These are phyloP conservation scores for Strix uralensis DNA, from an alignment of 2,113 vertebrate genomes.

Conservation along the genomic window DNA sequence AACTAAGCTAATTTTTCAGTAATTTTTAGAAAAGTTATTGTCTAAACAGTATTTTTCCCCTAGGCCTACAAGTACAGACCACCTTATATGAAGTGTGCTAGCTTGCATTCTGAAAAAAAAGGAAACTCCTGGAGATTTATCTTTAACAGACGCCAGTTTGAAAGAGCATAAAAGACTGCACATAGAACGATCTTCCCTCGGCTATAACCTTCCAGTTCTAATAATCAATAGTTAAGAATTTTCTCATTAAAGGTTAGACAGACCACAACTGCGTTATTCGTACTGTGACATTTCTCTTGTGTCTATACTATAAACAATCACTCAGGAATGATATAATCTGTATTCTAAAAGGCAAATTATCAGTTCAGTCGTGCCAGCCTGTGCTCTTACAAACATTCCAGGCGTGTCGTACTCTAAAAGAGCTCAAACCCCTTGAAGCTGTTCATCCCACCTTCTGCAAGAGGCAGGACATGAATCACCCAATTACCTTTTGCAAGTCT, in stretches of 20 bases:
- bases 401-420: background rate
- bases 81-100: background rate
- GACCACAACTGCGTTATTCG: background rate
- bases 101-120: background rate
- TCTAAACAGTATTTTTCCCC: background rate
- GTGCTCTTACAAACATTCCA: background rate
- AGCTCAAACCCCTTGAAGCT: background rate
- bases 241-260: background rate
- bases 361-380: background rate
- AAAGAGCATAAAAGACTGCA: background rate
- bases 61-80: background rate
- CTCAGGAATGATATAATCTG: background rate
- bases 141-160: background rate
- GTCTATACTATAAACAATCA: background rate
- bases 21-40: background rate
- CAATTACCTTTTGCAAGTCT: constrained; percentile 91
- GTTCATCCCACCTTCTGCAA: background rate
- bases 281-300: background rate
- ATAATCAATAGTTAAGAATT: background rate
- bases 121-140: background rate
- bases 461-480: background rate
- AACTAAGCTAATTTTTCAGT: background rate
- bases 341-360: background rate
- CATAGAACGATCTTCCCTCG: background rate
- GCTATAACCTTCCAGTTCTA: background rate